Base-by-base conservation (phyloP, 2,888 invertebrate genomes). In the Microctonus hyperodae region DNA sequence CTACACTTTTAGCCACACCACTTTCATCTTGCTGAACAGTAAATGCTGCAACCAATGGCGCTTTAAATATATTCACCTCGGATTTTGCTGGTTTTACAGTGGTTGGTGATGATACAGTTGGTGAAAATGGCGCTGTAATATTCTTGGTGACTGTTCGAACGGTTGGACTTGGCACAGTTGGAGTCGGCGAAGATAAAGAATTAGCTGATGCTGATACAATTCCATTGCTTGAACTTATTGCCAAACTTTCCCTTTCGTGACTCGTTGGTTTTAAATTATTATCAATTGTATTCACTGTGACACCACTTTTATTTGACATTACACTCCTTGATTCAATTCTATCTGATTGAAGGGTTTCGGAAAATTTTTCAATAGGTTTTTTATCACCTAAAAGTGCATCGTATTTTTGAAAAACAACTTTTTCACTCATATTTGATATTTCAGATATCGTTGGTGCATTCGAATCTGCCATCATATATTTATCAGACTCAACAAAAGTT, bases 21-120 rank as follows among this genome's bases (percentile, higher is more conserved):
- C 87, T 87, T 72, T 90, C 91, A 78, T 94, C 94, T 82, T 94
- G 91, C 72, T 94, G 93, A 0, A 94, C 92, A 0, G 94, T 94
- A 77, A 94, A 94, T 0, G 94, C 94, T 1, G 93, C 92, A 0
- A 94, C 91, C 67, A 94, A 80, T 0, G 94, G 94, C 2, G 94
- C 94, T 73, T 91, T 90, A 77, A 91, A 92, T 59, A 94, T 93
- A 81, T 93, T 93, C 1, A 94, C 92, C 68, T 90, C 90, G 68
- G 88, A 86, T 78, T 76, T 77, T 3, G 78, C 75, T 16, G 76
- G 76, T 31, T 75, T 83, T 5, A 82, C 88, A 81, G 90, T 89
- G 65, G 88, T 67, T 11, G 57, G 67, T n/a, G 65, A 60, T 3
- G 69, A 2, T 33, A 44, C 13, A 20, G 67, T 64, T 20, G 64